A percentile compares a stretch with the other conserved stretches of the same genome.
Conservation (phyloP, 2,888 invertebrate genomes). For the Brachypterus glaber region DNA sequence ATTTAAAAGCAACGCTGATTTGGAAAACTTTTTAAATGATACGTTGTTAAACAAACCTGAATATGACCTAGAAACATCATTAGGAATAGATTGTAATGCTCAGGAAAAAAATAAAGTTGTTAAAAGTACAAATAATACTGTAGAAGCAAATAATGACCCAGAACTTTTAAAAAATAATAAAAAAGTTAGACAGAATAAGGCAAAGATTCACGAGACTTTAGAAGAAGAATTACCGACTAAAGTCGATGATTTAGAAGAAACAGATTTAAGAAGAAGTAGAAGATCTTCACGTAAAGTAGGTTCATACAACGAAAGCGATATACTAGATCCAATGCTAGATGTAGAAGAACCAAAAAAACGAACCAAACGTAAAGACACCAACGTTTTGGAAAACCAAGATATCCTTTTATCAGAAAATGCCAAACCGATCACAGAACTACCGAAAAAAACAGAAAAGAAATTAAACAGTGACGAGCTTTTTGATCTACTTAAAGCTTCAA, state of each 20-base stretch:
- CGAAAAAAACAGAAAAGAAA: conserved; percentile 21
- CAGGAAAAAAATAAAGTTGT: too few species aligned
- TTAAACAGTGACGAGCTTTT: conserved; percentile 30
- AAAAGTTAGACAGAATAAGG: too few species aligned
- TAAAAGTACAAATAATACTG: too few species aligned
- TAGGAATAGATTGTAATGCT: too few species aligned
- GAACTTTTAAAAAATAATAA: too few species aligned
- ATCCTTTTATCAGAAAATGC: conserved; percentile 4
- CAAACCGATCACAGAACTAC: not conserved
- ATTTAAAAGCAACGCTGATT: too few species aligned
- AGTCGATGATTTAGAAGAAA: conserved; percentile 3
- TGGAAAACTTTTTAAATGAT: too few species aligned
- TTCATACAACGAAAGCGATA: conserved; percentile 32
- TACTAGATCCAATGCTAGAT: conserved; percentile 28
- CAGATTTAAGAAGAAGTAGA: conserved; percentile 22
- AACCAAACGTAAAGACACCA: conserved; percentile 11
- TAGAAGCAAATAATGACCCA: too few species aligned
- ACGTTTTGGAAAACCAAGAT: conserved; percentile 8
- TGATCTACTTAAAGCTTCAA: conserved; percentile 28
- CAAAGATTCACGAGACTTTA: not conserved
- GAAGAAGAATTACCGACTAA: not conserved
- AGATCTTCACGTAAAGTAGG: conserved; percentile 28
- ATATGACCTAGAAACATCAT: too few species aligned
- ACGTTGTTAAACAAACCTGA: too few species aligned
- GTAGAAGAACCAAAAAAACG: conserved; percentile 18